Base-by-base conservation (phyloP, 2,113 vertebrate species). In the Psilopogon haemacephalus region DNA sequence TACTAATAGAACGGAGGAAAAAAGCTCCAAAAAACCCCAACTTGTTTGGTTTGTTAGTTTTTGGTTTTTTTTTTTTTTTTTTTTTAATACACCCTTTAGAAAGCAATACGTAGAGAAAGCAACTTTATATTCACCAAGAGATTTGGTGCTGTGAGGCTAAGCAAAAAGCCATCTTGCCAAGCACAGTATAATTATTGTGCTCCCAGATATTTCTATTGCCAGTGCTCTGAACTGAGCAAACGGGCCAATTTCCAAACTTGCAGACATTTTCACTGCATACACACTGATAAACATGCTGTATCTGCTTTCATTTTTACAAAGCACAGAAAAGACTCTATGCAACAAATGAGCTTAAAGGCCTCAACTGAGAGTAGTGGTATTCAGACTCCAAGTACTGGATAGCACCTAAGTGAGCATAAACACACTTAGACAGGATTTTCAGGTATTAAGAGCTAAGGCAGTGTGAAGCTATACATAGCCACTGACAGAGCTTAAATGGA, bases 401-500 rank as follows among this genome's bases (percentile, higher is more conserved):
- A 89, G 85, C 63, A 93, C 74, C 37, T n/a, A 73, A 90, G 84
- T 33, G 87, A 86, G 64, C 52, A 86, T 7, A 92, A 92, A 94
- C 23, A 85, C 56, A 75, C 77, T 60, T 60, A 59, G 64, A 30
- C 11, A 65, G 78, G 89, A 92, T 93, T 93, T 90, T 59, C 81
- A 63, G 40, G 81, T 44, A 94, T 89, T 95, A 91, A 79, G 94
- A 95, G 70, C 74, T 92, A 94, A 91, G 60, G 58, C 68, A 80
- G 68, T 23, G 68, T 23, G 79, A 93, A 80, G 67, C 82, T 85
- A 88, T 89, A 91, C 28, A 86, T 67, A 88, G 87, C 20, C 60
- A 80, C 52, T 56, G 86, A 82, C n/a, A 84, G 68, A 91, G 74
- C 89, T 89, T 91, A 77, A 52, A 59, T 88, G 64, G 54, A 93